These are phyloP conservation scores for Barbus barbus DNA, from an alignment of 2,113 vertebrate genomes.

Conservation along the genomic window DNA sequence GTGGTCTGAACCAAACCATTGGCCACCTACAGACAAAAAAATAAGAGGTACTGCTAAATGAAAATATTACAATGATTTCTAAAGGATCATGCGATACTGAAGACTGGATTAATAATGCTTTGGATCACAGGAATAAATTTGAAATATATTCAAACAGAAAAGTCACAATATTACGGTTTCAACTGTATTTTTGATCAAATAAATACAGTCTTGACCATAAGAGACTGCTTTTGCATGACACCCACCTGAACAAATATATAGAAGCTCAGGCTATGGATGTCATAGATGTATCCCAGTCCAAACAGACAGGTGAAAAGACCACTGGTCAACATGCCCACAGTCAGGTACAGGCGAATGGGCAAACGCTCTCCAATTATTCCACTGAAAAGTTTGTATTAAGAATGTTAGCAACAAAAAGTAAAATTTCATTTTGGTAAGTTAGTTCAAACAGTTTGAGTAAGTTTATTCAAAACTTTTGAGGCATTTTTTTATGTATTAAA, in stretches of 20 bases:
- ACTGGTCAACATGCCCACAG: conserved; percentile 87
- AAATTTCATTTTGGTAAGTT: background rate
- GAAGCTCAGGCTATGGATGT: conserved; percentile 88
- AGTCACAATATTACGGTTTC: no score
- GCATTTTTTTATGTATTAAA: background rate
- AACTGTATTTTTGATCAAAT: background rate
- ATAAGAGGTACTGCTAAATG: no score
- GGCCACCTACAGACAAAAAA: conserved; percentile 72
- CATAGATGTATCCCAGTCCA: conserved; percentile 87
- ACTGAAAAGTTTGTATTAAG: conserved; percentile 64
- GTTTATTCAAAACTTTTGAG: no score
- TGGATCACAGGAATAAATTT: no score
- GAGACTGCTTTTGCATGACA: background rate
- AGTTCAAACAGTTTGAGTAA: background rate
- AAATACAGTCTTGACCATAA: background rate
- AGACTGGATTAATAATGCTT: background rate
- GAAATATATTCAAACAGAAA: no score
- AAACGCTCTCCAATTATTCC: conserved; percentile 94
- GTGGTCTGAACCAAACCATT: conserved; percentile 95
- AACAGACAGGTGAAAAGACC: conserved; percentile 89
- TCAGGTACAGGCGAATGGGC: conserved; percentile 90
- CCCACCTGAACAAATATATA: conserved; percentile 87
- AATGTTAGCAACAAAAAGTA: background rate
- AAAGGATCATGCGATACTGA: background rate
- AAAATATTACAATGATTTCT: background rate